Evolutionary conservation across 1,140 invertebrate genomes (phyloP).

Genomic region (Sitobion miscanthi): DNA sequence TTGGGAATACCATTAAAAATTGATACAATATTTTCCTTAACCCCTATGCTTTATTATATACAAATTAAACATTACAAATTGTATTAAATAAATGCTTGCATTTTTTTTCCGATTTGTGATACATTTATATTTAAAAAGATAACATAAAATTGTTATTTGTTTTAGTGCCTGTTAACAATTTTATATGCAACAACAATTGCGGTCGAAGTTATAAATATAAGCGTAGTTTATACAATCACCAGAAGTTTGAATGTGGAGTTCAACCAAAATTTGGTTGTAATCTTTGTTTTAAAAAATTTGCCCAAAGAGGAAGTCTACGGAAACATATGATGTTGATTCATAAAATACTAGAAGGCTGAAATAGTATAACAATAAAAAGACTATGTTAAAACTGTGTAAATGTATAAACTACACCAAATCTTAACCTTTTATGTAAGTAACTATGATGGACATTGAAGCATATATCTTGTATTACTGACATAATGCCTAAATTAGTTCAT

Average conservation of each 20-base stretch:
- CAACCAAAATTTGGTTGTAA: slow-evolving; percentile 59
- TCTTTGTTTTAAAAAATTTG: slow-evolving; percentile 58
- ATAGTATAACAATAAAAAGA: not conserved
- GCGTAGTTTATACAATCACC: slow-evolving; percentile 57
- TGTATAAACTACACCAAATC: not conserved
- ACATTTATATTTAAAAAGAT: not conserved
- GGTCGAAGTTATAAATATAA: slow-evolving; percentile 57
- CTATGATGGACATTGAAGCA: not conserved
- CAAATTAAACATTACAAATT: not conserved
- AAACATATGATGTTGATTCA: slow-evolving; percentile 60
- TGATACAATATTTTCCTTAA: not conserved
- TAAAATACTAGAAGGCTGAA: slow-evolving; percentile 59
- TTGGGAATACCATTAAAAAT: not conserved
- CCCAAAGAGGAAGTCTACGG: slow-evolving; percentile 6
- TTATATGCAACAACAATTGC: slow-evolving; percentile 39
- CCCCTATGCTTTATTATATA: not conserved
- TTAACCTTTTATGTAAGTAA: not conserved
- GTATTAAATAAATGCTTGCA: not conserved
- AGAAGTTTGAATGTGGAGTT: slow-evolving; percentile 61
- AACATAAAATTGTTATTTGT: not conserved
- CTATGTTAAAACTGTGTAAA: no score
- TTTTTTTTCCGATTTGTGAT: not conserved
- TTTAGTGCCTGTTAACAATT: slow-evolving; percentile 20
- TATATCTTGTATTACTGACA: not conserved
- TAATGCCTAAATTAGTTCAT: not conserved